These are phyloP conservation scores for Rhinolophus ferrumequinum DNA, from an alignment of 2,113 vertebrate species.

Conservation along the genomic window DNA sequence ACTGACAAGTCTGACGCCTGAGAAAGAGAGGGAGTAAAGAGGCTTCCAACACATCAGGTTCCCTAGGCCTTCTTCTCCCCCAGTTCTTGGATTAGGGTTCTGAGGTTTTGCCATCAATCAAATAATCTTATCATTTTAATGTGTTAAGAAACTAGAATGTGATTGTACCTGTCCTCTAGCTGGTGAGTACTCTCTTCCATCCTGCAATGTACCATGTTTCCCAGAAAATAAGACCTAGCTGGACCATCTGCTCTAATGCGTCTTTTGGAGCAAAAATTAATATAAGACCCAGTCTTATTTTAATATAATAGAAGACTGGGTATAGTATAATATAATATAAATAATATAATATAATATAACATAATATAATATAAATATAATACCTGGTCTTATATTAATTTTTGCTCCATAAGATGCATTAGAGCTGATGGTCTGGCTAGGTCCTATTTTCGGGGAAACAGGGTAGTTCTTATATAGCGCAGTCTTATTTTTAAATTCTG, in stretches of 20 bases:
- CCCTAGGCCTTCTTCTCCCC: neutral
- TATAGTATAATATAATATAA: too few relatives aligned
- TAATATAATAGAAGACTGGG: too few relatives aligned
- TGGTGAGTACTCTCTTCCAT: neutral
- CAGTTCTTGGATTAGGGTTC: neutral
- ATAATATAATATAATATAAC: too few relatives aligned
- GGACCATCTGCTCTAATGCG: too few relatives aligned
- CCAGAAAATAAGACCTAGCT: too few relatives aligned
- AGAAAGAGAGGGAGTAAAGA: neutral
- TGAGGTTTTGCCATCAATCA: neutral
- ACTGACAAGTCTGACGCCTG: neutral
- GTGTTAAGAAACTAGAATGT: neutral
- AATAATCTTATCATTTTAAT: neutral
- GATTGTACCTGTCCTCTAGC: neutral
- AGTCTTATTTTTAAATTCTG: conserved; percentile 24
- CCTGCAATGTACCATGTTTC: neutral
- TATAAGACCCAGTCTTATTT: too few relatives aligned
- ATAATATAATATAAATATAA: too few relatives aligned
- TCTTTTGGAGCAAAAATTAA: too few relatives aligned
- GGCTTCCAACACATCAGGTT: neutral
- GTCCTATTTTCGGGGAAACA: too few relatives aligned
- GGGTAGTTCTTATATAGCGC: neutral
- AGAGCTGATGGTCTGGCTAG: too few relatives aligned
- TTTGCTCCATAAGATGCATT: too few relatives aligned
- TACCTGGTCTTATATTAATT: too few relatives aligned